Percentiles rank a stretch among this genome's conserved stretches.
phyloP scores from a whole-genome alignment of 2,113 vertebrate genomes.

The Psilopogon haemacephalus region DNA sequence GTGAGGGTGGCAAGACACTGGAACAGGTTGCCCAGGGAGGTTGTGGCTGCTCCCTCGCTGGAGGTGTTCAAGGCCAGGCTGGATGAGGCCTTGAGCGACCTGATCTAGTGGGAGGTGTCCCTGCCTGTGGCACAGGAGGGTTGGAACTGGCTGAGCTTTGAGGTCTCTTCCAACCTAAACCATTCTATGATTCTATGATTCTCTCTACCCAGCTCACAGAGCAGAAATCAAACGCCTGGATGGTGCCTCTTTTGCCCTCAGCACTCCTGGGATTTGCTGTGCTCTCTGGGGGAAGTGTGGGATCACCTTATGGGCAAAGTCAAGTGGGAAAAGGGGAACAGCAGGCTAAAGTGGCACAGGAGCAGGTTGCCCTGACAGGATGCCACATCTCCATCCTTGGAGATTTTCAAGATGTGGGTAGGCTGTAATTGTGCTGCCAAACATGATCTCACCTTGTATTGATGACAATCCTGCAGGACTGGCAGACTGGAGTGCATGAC shows the following conservation, averaged over 20 bases:
- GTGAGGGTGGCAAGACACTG: too few relatives aligned
- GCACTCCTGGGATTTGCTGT: neutral
- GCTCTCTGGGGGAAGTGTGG: accelerated
- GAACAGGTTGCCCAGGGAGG: too few relatives aligned
- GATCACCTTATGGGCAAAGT: neutral
- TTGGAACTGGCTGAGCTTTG: too few relatives aligned
- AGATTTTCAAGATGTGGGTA: neutral
- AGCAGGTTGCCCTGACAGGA: neutral
- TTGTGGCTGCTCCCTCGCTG: too few relatives aligned
- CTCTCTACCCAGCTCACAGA: accelerated
- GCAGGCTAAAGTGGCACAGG: accelerated
- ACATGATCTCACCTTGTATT: accelerated
- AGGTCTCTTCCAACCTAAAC: too few relatives aligned
- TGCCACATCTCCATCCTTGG: neutral
- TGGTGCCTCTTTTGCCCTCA: neutral
- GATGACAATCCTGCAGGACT: neutral
- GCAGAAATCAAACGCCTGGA: neutral
- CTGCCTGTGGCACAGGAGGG: too few relatives aligned
- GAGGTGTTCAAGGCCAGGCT: too few relatives aligned
- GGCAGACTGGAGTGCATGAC: neutral
- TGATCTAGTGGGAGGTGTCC: too few relatives aligned
- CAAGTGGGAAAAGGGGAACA: neutral
- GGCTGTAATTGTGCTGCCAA: neutral
- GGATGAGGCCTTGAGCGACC: too few relatives aligned
- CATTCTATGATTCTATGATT: too few relatives aligned